Evolutionary conservation across 2,113 vertebrate genomes (phyloP).

Genomic region (Lagopus leucura): DNA sequence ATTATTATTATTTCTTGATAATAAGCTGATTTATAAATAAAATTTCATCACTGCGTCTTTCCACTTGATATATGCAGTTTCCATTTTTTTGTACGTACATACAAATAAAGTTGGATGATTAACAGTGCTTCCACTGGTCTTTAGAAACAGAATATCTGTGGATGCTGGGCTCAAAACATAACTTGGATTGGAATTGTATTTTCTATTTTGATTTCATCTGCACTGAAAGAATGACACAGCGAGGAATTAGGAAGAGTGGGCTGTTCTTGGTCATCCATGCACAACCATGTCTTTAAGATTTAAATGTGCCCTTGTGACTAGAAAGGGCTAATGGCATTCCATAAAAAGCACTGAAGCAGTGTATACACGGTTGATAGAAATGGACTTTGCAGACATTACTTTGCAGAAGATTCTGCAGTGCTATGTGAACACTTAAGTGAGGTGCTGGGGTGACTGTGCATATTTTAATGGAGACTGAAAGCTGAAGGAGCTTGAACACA

Average conservation of each 20-base stretch:
- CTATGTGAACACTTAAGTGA: background rate
- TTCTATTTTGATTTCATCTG: background rate
- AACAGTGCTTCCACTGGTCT: background rate
- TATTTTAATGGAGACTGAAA: background rate
- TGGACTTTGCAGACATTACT: background rate
- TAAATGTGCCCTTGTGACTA: background rate
- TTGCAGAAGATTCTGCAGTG: background rate
- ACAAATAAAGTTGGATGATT: background rate
- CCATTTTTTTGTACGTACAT: background rate
- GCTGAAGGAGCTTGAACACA: background rate
- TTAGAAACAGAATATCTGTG: background rate
- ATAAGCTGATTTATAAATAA: too few species aligned
- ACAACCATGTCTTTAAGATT: background rate
- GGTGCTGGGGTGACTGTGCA: background rate
- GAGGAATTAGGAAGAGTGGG: background rate
- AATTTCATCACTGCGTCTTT: background rate
- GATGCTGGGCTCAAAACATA: background rate
- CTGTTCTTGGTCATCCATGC: background rate
- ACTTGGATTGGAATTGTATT: background rate
- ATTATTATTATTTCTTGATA: too few species aligned
- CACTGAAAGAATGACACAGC: background rate
- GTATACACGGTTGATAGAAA: background rate
- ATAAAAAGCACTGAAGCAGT: constrained; percentile 1
- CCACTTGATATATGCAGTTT: background rate
- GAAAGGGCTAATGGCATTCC: background rate